These are phyloP conservation scores for Quadriops clusia DNA, from an alignment of 2,888 invertebrate genomes.

Conservation along the genomic window DNA sequence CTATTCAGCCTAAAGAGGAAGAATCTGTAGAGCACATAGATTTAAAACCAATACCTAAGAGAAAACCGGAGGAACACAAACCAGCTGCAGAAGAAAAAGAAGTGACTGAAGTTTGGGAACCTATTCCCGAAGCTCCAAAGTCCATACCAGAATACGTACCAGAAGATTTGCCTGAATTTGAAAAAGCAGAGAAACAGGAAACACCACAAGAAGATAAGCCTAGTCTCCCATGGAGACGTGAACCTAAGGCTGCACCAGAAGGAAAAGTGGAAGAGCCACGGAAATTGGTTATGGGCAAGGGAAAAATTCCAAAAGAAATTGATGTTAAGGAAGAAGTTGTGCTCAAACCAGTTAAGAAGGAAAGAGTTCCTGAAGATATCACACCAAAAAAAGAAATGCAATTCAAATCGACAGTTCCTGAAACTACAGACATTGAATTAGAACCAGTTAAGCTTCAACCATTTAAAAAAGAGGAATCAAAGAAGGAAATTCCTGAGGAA, in stretches of 20 bases:
- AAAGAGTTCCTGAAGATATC: constrained; percentile 23
- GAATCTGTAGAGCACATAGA: constrained; percentile 28
- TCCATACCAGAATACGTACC: constrained; percentile 27
- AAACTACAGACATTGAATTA: constrained; percentile 29
- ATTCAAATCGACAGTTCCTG: constrained; percentile 24
- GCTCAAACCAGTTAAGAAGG: constrained; percentile 31
- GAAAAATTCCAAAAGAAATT: constrained; percentile 29
- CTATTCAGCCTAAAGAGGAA: constrained; percentile 20
- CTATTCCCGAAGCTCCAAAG: constrained; percentile 19
- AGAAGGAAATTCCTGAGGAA: constrained; percentile 20
- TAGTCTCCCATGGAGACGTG: constrained; percentile 30
- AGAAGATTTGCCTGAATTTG: constrained; percentile 36
- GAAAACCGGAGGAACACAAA: constrained; percentile 19
- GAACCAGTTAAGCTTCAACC: constrained; percentile 36
- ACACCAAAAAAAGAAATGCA: constrained; percentile 29
- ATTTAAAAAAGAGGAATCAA: constrained; percentile 21
- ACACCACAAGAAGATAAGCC: constrained; percentile 23
- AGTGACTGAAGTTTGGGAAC: constrained; percentile 18
- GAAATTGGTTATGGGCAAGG: constrained; percentile 30
- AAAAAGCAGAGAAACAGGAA: constrained; percentile 20
- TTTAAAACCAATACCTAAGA: constrained; percentile 27
- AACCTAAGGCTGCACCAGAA: constrained; percentile 30
- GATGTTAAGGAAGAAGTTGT: constrained; percentile 27
- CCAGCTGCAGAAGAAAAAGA: constrained; percentile 20
- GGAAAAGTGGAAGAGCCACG: constrained; percentile 25